Percentiles rank a stretch among this genome's conserved stretches.
Evolutionary conservation across 2,113 vertebrate genomes (phyloP).

Genomic region (Fulica atra): DNA sequence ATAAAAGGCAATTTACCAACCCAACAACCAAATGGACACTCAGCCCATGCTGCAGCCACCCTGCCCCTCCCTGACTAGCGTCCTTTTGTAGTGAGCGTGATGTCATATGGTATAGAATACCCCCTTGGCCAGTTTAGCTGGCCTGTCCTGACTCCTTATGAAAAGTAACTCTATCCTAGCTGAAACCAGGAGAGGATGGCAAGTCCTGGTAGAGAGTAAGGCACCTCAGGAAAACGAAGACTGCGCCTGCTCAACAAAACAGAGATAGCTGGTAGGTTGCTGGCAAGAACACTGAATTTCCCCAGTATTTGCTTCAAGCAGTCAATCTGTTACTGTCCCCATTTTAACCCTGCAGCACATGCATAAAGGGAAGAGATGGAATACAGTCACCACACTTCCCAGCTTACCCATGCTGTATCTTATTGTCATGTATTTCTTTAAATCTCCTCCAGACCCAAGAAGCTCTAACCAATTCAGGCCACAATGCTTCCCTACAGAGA

Average conservation of each 20-base stretch:
- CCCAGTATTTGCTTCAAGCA: neutral
- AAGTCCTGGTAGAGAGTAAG: neutral
- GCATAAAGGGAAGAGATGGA: neutral
- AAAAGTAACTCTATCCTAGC: too few relatives aligned
- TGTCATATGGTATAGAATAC: too few relatives aligned
- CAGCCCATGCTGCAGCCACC: too few relatives aligned
- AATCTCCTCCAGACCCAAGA: neutral
- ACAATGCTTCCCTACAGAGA: neutral
- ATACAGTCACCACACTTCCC: neutral
- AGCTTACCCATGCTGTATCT: neutral
- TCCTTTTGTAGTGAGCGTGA: too few relatives aligned
- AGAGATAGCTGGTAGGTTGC: neutral
- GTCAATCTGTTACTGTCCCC: neutral
- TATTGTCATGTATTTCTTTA: neutral
- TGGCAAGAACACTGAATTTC: neutral
- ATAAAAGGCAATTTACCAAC: too few relatives aligned
- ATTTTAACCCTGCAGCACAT: neutral
- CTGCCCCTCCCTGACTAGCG: too few relatives aligned
- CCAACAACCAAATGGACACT: too few relatives aligned
- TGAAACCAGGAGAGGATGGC: too few relatives aligned
- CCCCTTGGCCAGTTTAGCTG: too few relatives aligned
- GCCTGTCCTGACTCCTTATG: too few relatives aligned
- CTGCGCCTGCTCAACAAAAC: neutral
- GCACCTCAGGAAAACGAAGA: neutral
- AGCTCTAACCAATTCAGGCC: neutral